Evolutionary conservation across 2,888 invertebrate species (phyloP).

Genomic region (Orthosia cruda): DNA sequence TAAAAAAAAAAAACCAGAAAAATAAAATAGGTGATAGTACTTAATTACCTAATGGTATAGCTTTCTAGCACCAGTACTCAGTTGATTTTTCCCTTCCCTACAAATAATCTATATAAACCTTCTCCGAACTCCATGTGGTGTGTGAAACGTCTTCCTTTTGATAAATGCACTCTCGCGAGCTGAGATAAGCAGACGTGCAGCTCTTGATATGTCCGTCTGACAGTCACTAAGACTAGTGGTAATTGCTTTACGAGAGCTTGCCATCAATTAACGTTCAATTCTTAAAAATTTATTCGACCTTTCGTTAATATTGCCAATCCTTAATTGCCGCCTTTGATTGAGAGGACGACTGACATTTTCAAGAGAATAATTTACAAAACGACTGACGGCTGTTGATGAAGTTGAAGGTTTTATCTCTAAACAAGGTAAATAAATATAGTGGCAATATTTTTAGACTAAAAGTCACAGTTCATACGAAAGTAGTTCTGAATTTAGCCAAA

Average conservation of each 20-base stretch:
- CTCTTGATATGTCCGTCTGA: slow-evolving; percentile 79
- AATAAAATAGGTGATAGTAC: not conserved
- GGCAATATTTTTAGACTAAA: not conserved
- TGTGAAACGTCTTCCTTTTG: slow-evolving; percentile 71
- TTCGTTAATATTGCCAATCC: slow-evolving; percentile 59
- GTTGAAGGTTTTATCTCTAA: slow-evolving; percentile 8
- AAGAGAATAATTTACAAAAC: slow-evolving; percentile 34
- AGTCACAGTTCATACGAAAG: not conserved
- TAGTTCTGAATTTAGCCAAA: not conserved
- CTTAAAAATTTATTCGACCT: slow-evolving; percentile 57
- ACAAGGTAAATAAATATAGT: slow-evolving; percentile 1
- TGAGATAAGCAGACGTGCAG: slow-evolving; percentile 79
- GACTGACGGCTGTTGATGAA: slow-evolving; percentile 10
- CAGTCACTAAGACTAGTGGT: slow-evolving; percentile 77
- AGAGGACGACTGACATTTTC: slow-evolving; percentile 36
- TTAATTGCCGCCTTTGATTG: slow-evolving; percentile 58
- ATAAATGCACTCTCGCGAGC: slow-evolving; percentile 77
- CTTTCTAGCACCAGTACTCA: not conserved
- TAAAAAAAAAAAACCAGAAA: no score
- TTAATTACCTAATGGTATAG: no score
- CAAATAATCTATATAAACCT: slow-evolving; percentile 7
- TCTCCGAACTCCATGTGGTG: slow-evolving; percentile 14
- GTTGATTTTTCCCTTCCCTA: not conserved
- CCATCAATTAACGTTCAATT: slow-evolving; percentile 68
- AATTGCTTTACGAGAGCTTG: slow-evolving; percentile 79